Percentiles rank a stretch among this genome's conserved stretches.
Evolutionary conservation across 2,113 vertebrate species (phyloP).

Genomic region (Pimephales promelas): DNA sequence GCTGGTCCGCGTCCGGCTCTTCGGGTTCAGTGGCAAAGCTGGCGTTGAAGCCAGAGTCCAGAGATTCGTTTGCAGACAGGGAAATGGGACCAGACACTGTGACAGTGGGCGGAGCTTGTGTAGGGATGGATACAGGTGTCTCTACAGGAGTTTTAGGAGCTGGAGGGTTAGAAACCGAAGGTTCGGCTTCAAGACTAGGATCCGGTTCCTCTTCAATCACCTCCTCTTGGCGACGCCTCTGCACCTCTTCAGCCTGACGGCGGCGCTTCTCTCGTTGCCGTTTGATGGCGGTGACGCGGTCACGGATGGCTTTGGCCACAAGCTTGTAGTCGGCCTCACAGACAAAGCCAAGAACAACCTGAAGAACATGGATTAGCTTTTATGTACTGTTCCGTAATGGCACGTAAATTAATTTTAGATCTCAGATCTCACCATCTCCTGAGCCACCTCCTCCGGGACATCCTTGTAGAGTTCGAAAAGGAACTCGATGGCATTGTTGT

Average conservation of each 20-base stretch:
- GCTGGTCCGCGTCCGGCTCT: conserved; percentile 82
- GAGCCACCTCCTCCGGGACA: conserved; percentile 91
- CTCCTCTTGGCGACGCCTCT: conserved; percentile 44
- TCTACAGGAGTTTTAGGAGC: conserved; percentile 15
- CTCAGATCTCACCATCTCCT: conserved; percentile 86
- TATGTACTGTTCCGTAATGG: neutral
- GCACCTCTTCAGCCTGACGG: conserved; percentile 62
- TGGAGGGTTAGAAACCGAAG: neutral
- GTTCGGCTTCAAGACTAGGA: conserved; percentile 1
- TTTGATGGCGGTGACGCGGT: conserved; percentile 84
- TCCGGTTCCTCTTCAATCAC: conserved; percentile 60
- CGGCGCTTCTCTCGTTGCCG: conserved; percentile 84
- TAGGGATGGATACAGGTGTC: neutral
- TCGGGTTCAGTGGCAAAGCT: conserved; percentile 77
- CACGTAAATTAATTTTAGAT: neutral
- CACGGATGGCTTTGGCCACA: conserved; percentile 88
- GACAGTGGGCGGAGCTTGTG: conserved; percentile 53
- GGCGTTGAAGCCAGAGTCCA: conserved; percentile 74
- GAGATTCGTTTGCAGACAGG: conserved; percentile 55
- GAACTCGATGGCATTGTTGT: conserved; percentile 96
- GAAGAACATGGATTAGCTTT: neutral
- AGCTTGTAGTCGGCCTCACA: conserved; percentile 89
- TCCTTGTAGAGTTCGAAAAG: conserved; percentile 93
- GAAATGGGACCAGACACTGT: conserved; percentile 49
- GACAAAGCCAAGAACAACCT: conserved; percentile 91